Conservation (phyloP, 2,888 invertebrate genomes). For the Xanthia icteritia region DNA sequence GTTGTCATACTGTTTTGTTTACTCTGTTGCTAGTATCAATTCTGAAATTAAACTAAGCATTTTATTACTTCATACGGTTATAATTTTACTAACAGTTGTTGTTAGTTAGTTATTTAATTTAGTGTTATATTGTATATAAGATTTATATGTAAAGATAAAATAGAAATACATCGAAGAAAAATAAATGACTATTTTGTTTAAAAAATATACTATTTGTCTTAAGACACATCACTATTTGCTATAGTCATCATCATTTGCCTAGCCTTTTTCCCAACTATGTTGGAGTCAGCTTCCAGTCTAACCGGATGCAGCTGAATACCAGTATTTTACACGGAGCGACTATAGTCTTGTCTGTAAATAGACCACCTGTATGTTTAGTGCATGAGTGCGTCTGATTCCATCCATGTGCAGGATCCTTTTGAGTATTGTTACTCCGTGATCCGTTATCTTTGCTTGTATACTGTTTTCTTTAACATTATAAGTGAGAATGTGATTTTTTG, state of each 20-base stretch:
- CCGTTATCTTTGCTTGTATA: not conserved
- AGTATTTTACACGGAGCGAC: no score
- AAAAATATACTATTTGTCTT: not conserved
- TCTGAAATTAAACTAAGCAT: not conserved
- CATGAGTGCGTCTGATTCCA: not conserved
- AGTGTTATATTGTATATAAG: no score
- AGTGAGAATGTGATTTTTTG: not conserved
- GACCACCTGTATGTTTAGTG: not conserved
- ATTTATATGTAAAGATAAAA: no score
- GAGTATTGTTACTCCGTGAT: not conserved
- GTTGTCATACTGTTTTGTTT: not conserved
- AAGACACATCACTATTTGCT: no score
- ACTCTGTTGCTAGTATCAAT: not conserved
- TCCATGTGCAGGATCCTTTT: not conserved
- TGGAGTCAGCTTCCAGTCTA: no score
- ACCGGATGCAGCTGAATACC: no score
- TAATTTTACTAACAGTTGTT: not conserved
- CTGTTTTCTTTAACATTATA: not conserved
- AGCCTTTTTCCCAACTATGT: no score
- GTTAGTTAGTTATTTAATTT: no score
- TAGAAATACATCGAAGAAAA: no score
- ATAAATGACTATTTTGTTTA: not conserved
- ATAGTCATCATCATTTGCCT: no score
- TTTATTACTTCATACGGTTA: not conserved
- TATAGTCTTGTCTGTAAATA: not conserved